Conservation (phyloP, 92 coral and sea anemone species). For the Bergia sp. region DNA sequence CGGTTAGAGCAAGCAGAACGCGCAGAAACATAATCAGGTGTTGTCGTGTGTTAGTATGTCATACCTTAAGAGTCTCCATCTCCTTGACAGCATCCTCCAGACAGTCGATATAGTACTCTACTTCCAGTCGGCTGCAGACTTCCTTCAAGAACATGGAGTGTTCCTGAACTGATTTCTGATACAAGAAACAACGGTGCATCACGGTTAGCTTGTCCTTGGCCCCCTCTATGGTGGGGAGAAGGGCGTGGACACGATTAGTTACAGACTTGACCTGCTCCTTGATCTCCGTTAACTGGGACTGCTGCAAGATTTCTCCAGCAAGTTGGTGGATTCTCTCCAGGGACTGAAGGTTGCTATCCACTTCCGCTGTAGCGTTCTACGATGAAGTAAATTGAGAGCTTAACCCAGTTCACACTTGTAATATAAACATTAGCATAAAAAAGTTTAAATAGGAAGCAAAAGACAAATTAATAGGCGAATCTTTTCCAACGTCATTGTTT, state of each 20-base stretch:
- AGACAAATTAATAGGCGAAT: no score
- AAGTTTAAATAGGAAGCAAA: neutral
- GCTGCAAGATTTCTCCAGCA: constrained; percentile 60
- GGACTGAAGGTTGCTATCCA: constrained; percentile 54
- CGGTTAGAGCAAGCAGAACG: no score
- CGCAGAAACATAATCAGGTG: neutral
- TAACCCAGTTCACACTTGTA: neutral
- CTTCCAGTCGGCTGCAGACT: constrained; percentile 77
- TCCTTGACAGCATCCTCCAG: constrained; percentile 86
- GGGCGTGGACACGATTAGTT: constrained; percentile 62
- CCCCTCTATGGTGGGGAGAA: constrained; percentile 60
- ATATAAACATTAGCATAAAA: neutral
- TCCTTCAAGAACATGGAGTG: constrained; percentile 86
- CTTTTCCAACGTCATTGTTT: no score
- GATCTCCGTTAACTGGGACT: constrained; percentile 61
- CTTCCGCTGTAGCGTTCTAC: constrained; percentile 55
- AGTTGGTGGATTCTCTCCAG: constrained; percentile 58
- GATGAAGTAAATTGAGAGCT: neutral
- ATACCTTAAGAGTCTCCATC: constrained; percentile 68
- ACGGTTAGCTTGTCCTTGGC: constrained; percentile 69
- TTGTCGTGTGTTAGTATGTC: neutral
- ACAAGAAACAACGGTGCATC: constrained; percentile 79
- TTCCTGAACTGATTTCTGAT: constrained; percentile 77
- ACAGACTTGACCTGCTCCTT: constrained; percentile 63
- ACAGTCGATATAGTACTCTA: constrained; percentile 77